phyloP scores from a whole-genome alignment of 2,113 vertebrate genomes.

The Seriola quinqueradiata region DNA sequence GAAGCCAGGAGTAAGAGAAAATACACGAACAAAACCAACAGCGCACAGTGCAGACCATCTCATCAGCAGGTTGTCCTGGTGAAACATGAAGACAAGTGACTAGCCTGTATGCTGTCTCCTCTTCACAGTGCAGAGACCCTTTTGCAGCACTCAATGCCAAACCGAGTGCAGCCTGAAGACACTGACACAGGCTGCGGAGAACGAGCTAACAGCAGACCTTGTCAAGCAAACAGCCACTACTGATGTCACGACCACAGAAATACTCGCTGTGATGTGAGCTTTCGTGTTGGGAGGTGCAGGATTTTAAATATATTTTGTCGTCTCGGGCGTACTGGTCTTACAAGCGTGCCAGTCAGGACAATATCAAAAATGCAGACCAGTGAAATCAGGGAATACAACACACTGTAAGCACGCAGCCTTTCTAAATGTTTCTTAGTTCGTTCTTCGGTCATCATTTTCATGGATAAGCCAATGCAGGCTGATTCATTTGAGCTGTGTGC shows the following conservation, averaged over 20 bases:
- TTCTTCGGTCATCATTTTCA: neutral
- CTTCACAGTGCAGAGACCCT: slow-evolving; percentile 13
- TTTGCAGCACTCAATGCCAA: slow-evolving; percentile 38
- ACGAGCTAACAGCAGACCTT: slow-evolving; percentile 9
- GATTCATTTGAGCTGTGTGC: slow-evolving; percentile 11
- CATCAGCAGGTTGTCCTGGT: slow-evolving; percentile 17
- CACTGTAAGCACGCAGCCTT: neutral
- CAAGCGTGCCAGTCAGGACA: slow-evolving; percentile 2
- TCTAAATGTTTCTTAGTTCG: neutral
- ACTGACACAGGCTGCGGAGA: slow-evolving; percentile 23
- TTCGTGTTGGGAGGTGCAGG: slow-evolving; percentile 1
- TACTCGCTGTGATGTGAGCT: neutral
- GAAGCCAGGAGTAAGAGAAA: neutral
- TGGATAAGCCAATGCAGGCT: neutral
- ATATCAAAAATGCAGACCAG: slow-evolving; percentile 17
- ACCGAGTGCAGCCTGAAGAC: slow-evolving; percentile 27
- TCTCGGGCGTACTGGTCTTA: slow-evolving; percentile 5
- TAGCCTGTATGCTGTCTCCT: slow-evolving; percentile 6
- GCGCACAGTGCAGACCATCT: neutral
- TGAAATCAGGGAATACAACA: slow-evolving; percentile 13
- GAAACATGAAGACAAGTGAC: slow-evolving; percentile 29
- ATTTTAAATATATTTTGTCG: slow-evolving; percentile 11
- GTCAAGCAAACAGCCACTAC: neutral
- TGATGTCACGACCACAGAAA: slow-evolving; percentile 34
- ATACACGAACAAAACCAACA: neutral